Evolutionary conservation across 2,113 vertebrate genomes (phyloP), one percentile per base, ranked within the genome.

Genomic region (Hippocampus mohnikei): DNA sequence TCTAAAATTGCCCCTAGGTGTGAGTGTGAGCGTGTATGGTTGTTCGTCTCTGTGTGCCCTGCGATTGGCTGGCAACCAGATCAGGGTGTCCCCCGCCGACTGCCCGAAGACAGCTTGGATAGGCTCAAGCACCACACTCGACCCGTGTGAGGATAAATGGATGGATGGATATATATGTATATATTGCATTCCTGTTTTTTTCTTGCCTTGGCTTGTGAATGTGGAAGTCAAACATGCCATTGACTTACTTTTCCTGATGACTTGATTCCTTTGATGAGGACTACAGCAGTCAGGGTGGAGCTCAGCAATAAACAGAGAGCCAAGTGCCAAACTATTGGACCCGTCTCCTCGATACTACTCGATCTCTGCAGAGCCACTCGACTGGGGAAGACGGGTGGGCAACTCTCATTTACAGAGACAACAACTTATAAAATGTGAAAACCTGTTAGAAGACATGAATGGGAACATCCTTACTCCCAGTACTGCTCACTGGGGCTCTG

Each of bases 171-270:
- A 37, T 33, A 33, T 33, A 33, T 37, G 33, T 37, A 37, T 37
- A 37, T 6, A 37, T 37, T 37, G 33, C 33, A 13, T 44, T 44
- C 12, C 42, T 44, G 42, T 13, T 53, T n/a, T 53, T 50, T 50
- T 50, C 18, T 20, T 20, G 7, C 6, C 6, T 55, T 8, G 6
- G 21, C 8, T 23, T 21, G 10, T 55, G 52, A 37, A 3, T 55
- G 52, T n/a, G n/a, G 52, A 53, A 10, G 52, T 23, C 2, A 55
- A 23, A 55, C 4, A n/a, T 23, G 52, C 23, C 27, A 13, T 41
- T 52, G 25, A 84, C 88, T 85, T 86, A 98, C 97, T 93, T 99
- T 99, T 60, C 96, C 97, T 23, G 96, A 97, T 59, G 96, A 97
- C 80, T 98, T 97, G 82, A 99, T 97, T 78, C 97, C 96, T 93